Conservation (phyloP, 1,140 invertebrate species). For the Drosophila ananassae region DNA sequence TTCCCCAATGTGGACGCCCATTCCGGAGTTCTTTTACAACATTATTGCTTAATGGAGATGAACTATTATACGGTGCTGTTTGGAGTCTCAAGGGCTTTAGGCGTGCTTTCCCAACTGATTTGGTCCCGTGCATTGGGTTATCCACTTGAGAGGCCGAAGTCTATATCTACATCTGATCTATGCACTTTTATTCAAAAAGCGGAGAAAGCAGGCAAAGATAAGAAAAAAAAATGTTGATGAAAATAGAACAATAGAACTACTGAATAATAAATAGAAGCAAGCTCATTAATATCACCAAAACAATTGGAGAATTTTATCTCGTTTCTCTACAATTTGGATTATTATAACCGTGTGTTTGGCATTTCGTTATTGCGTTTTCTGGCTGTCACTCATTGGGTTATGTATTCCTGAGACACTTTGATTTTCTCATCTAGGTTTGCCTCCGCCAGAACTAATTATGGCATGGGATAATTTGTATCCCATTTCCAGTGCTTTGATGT, state of each 20-base stretch:
- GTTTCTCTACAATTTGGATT: not conserved
- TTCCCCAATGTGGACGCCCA: conserved; percentile 99
- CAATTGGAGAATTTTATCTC: too few relatives aligned
- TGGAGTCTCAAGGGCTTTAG: conserved; percentile 96
- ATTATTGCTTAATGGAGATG: conserved; percentile 98
- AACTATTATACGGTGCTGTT: conserved; percentile 99
- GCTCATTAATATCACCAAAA: too few relatives aligned
- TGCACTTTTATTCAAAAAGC: conserved; percentile 7
- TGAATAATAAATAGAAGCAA: not conserved
- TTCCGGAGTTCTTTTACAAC: conserved; percentile 95
- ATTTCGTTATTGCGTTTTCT: conserved; percentile 36
- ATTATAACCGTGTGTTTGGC: conserved; percentile 27
- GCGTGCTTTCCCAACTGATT: conserved; percentile 93
- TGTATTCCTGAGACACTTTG: not conserved
- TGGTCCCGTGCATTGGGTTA: conserved; percentile 97
- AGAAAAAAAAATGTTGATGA: not conserved
- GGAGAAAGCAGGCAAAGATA: not conserved
- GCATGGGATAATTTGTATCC: conserved; percentile 4
- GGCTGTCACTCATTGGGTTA: conserved; percentile 21
- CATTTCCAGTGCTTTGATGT: conserved; percentile 42
- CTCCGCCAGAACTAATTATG: conserved; percentile 22
- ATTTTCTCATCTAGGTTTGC: not conserved
- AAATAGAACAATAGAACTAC: not conserved
- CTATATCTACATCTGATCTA: conserved; percentile 91
- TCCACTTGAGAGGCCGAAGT: conserved; percentile 98